Evolutionary conservation across 2,888 invertebrate species (phyloP), one percentile per base, ranked within the genome.

Genomic region (Arenicola marina): DNA sequence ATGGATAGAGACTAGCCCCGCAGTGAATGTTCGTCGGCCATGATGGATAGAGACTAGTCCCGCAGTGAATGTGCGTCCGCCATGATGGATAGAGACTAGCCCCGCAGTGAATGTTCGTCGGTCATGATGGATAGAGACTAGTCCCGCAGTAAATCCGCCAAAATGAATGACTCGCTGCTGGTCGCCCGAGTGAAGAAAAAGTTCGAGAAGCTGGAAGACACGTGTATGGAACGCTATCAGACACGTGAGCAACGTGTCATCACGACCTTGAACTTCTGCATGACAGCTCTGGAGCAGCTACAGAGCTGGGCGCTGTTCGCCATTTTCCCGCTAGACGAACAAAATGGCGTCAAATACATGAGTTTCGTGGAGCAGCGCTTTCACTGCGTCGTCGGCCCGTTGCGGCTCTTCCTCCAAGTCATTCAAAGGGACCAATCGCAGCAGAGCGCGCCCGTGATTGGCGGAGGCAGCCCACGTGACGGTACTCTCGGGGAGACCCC

Each of bases 271-370:
- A 48, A 55, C 26, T 66, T 62, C 51, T 66, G 63, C 43, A 51
- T 66, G 32, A 54, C 53, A 3, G 61, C 58, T n/a, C 58, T 66
- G 2, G 66, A 66, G 46, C 56, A 65, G 51, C 51, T 66, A 21
- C 56, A 58, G 33, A 57, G 51, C n/a, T 66, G 66, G 66, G 66
- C 66, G 11, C 33, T 65, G 29, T 66, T 66, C 54, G 66, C 63
- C 33, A 66, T 66, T 21, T 66, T 66, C 38, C 66, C 66, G 11
- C 32, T 38, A 7, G 66, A 66, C 33, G 66, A 66, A 44, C 26
- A 34, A 31, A 33, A 66, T 45, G 43, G 51, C 7, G 66, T 61
- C 26, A 61, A 43, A 26, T 66, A 66, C 51, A n/a, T 66, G 7
- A 15, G n/a, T 2, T 66, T 66, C 24, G 61, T 66, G 18, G 45